Evolutionary conservation across 1,140 invertebrate genomes (phyloP).

Genomic region (Dufourea novaeangliae): DNA sequence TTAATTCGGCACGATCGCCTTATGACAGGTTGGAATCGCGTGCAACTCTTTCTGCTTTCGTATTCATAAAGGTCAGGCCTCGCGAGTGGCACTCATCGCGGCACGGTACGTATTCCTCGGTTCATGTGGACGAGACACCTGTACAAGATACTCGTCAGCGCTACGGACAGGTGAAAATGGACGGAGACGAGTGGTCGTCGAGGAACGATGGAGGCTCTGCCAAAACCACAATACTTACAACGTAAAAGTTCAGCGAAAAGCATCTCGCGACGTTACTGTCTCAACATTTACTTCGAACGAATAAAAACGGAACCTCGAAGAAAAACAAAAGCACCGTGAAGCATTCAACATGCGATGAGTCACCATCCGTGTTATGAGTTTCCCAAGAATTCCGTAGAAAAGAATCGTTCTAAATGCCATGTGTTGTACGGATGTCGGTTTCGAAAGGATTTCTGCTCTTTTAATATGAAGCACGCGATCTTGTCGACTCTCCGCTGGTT

Average conservation of each 20-base stretch:
- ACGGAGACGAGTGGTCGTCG: neutral
- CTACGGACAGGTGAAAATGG: slow-evolving; percentile 53
- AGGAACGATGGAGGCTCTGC: neutral
- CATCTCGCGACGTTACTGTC: no score
- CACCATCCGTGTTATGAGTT: neutral
- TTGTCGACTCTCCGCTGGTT: no score
- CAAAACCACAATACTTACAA: no score
- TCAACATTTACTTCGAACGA: neutral
- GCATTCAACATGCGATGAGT: neutral
- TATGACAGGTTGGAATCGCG: slow-evolving; percentile 71
- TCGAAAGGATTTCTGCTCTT: neutral
- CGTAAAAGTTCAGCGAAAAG: no score
- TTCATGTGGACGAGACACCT: slow-evolving; percentile 58
- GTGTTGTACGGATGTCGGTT: neutral
- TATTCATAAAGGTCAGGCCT: slow-evolving; percentile 79
- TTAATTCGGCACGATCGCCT: slow-evolving; percentile 63
- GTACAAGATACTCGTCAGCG: slow-evolving; percentile 53
- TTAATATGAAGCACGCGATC: no score
- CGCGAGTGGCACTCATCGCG: slow-evolving; percentile 38
- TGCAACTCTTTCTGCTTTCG: slow-evolving; percentile 66
- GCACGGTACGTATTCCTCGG: slow-evolving; percentile 33
- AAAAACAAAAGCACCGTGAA: neutral
- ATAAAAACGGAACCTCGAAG: neutral
- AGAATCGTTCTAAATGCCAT: no score
- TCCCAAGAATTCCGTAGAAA: no score